phyloP scores from a whole-genome alignment of 1,140 invertebrate species.

The Colletes latitarsis region DNA sequence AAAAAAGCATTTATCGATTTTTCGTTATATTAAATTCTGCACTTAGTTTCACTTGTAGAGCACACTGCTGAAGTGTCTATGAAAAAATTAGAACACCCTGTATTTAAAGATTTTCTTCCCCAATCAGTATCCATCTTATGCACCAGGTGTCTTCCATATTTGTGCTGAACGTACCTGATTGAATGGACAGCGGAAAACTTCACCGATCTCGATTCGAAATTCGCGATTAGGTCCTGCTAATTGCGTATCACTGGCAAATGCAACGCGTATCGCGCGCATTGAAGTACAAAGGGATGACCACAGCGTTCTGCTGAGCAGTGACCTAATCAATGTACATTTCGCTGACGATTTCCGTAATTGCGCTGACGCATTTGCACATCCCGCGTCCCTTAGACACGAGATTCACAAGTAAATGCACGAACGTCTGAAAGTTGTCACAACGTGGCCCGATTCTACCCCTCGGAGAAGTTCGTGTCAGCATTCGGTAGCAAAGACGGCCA shows the following conservation, averaged over 20 bases:
- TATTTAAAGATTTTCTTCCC: no score
- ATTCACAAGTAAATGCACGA: constrained; percentile 17
- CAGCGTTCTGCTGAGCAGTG: constrained; percentile 36
- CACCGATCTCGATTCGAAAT: constrained; percentile 30
- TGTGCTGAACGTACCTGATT: not conserved
- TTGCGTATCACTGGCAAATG: constrained; percentile 21
- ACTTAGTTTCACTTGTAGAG: no score
- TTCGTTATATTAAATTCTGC: no score
- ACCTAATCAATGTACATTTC: constrained; percentile 62
- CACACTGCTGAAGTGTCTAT: no score
- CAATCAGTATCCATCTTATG: no score
- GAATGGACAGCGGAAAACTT: constrained; percentile 23
- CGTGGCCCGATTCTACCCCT: no score
- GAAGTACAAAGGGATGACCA: constrained; percentile 41
- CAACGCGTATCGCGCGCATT: constrained; percentile 15
- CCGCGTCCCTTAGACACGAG: constrained; percentile 2
- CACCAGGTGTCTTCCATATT: no score
- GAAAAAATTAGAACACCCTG: no score
- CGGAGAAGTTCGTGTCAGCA: no score
- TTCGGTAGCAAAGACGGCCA: no score
- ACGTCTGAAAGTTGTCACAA: not conserved
- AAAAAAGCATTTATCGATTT: no score
- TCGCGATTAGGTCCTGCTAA: constrained; percentile 31
- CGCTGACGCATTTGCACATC: constrained; percentile 48
- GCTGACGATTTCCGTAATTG: constrained; percentile 63